phyloP scores from a whole-genome alignment of 2,888 invertebrate species.

The Salticus scenicus region DNA sequence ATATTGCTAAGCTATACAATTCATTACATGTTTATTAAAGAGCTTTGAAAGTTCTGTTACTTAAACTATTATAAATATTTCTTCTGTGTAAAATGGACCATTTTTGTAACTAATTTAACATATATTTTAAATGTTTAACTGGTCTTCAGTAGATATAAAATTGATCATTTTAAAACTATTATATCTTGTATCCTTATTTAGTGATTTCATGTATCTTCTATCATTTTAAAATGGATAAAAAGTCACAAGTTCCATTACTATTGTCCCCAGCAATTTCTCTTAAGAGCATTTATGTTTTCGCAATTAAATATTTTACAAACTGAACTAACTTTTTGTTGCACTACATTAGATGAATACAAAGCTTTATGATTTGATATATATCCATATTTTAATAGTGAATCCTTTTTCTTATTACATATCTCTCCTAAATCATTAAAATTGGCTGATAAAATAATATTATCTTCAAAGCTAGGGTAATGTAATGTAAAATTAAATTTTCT shows the following conservation, averaged over 20 bases:
- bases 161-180: background rate
- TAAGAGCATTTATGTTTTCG: background rate
- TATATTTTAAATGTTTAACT: background rate
- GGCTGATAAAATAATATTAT: background rate
- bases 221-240: background rate
- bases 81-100: background rate
- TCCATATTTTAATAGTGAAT: background rate
- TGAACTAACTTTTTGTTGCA: background rate
- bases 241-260: background rate
- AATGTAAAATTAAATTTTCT: background rate
- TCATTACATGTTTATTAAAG: background rate
- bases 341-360: background rate
- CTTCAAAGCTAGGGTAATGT: background rate
- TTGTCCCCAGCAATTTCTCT: background rate
- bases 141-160: background rate
- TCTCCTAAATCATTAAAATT: background rate
- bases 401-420: background rate
- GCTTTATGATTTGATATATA: background rate
- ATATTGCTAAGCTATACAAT: no score
- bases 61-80: background rate
- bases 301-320: constrained; percentile 3
- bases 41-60: background rate
- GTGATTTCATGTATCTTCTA: background rate
- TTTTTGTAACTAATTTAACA: background rate
- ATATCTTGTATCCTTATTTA: background rate